Evolutionary conservation across 2,113 vertebrate species (phyloP).

Genomic region (Tonatia bakeri): DNA sequence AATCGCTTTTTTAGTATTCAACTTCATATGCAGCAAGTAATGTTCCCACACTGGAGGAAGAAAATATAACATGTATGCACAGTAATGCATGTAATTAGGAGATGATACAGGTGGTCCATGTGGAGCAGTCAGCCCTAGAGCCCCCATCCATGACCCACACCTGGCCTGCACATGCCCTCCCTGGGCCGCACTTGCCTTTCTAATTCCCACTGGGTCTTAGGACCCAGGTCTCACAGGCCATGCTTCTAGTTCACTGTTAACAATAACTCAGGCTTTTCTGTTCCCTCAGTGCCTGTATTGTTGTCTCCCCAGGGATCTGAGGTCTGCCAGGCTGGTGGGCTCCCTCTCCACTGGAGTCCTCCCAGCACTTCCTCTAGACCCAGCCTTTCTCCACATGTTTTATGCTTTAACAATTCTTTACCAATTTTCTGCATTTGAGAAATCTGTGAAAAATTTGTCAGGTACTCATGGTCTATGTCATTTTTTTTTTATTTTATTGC

Average conservation of each 20-base stretch:
- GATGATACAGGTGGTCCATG: background rate
- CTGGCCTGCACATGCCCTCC: background rate
- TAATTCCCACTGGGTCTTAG: background rate
- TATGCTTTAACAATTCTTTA: background rate
- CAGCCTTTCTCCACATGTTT: background rate
- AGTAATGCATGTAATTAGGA: background rate
- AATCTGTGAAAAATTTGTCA: background rate
- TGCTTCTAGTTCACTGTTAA: background rate
- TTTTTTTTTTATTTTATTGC: background rate
- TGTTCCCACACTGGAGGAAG: background rate
- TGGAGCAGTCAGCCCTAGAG: background rate
- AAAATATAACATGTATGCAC: background rate
- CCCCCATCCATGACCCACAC: too few species aligned
- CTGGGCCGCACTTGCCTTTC: background rate
- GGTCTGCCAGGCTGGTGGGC: background rate
- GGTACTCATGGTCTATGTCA: background rate
- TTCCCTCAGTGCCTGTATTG: background rate
- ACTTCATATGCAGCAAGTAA: background rate
- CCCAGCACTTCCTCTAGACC: background rate
- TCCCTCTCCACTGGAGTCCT: background rate
- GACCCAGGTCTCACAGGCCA: background rate
- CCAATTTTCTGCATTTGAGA: background rate
- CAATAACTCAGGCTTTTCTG: background rate
- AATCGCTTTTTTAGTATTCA: background rate
- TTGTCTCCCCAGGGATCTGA: background rate